Conservation (phyloP, 2,888 invertebrate species). For the Nomada ferruginata region DNA sequence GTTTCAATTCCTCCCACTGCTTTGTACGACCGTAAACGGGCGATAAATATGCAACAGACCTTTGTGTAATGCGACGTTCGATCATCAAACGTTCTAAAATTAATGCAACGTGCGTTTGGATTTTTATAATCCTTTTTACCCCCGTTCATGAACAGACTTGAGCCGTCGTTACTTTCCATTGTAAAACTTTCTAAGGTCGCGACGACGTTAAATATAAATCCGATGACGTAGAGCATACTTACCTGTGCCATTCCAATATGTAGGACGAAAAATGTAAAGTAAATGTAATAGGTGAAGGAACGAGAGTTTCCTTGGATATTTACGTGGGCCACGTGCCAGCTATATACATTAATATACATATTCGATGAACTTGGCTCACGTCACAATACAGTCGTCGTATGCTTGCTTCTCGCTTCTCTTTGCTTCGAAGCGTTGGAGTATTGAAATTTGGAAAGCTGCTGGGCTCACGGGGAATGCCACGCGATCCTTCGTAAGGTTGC, state of each 20-base stretch:
- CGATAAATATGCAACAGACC: too few relatives aligned
- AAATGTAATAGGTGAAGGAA: neutral
- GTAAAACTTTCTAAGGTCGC: neutral
- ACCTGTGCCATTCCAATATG: neutral
- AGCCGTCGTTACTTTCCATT: too few relatives aligned
- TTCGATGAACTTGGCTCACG: neutral
- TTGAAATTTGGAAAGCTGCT: neutral
- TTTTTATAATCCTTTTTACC: too few relatives aligned
- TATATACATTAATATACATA: neutral
- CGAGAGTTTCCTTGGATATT: slow-evolving; percentile 5
- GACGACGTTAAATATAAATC: neutral
- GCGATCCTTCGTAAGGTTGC: neutral
- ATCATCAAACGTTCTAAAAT: too few relatives aligned
- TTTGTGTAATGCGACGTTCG: too few relatives aligned
- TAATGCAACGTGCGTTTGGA: too few relatives aligned
- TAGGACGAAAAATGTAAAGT: neutral
- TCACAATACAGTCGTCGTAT: neutral
- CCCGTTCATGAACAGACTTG: too few relatives aligned
- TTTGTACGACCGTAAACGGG: too few relatives aligned
- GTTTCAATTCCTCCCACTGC: too few relatives aligned
- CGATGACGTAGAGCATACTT: neutral
- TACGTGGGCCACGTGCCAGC: slow-evolving; percentile 11
- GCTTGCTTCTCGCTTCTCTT: too few relatives aligned
- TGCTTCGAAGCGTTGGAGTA: neutral
- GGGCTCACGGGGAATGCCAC: too few relatives aligned